Evolutionary conservation across 2,888 invertebrate species (phyloP), one percentile per base, ranked within the genome.

Genomic region (Tipula lateralis): DNA sequence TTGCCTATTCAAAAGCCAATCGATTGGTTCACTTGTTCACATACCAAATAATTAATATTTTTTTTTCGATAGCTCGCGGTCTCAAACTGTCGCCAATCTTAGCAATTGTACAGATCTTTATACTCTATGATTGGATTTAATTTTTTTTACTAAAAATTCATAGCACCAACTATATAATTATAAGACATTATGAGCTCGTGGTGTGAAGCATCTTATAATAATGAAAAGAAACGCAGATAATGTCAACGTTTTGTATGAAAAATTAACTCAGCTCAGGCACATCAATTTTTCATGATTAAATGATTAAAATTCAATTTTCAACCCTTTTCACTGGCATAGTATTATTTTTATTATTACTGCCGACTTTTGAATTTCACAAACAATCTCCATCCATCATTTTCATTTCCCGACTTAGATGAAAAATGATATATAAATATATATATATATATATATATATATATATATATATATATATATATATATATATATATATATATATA

Each of bases 221-320:
- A 66, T 24, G 9, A 66, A 24, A 9, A 50, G 12, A 36, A 24
- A 66, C 24, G n/a, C 24, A 66, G 66, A 66, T 66, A 24, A 19
- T 66, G 66, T 66, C 66, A 66, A 66, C 66, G 9, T 66, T 66
- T 66, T 66, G 13, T 66, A 24, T 66, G 66, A 24, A 66, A 66
- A 66, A 66, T 66, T 19, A 66, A 66, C 24, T 66, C 66, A 66
- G 24, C 24, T 66, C 19, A 66, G 66, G 9, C 19, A 66, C 66
- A 66, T 66, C 24, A 66, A 66, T 66, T 66, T 66, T 66, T 66
- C 66, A 66, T 66, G 66, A 66, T 66, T 66, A 66, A 66, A 66
- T 66, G 66, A 66, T 66, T 66, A 66, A 66, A 66, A 66, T 66
- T 66, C 66, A 66, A 66, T 66, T 66, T 66, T 66, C 66, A 66